Percentiles rank a stretch among this genome's conserved stretches.
phyloP scores from a whole-genome alignment of 2,888 invertebrate genomes.

The Pogonocherus hispidulus region DNA sequence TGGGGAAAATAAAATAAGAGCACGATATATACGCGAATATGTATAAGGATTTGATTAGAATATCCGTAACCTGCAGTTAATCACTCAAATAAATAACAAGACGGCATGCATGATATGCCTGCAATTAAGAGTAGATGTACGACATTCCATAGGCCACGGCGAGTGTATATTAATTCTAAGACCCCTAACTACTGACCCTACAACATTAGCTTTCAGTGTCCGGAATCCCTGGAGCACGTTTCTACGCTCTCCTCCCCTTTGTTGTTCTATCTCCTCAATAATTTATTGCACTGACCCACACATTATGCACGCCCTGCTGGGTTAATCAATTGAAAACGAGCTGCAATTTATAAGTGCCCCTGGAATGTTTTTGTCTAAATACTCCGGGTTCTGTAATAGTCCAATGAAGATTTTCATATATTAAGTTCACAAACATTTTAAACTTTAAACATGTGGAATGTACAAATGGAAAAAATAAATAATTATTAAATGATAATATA shows the following conservation, averaged over 20 bases:
- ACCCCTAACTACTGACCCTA: conserved; percentile 62
- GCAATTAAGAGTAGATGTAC: conserved; percentile 65
- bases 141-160: conserved; percentile 55
- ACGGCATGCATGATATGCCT: conserved; percentile 8
- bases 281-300: conserved; percentile 54
- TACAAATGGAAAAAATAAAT: too few species aligned
- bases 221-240: conserved; percentile 53
- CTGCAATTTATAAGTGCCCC: conserved; percentile 22
- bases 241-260: conserved; percentile 46
- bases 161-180: conserved; percentile 64
- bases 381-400: neutral
- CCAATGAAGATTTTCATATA: neutral
- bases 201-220: conserved; percentile 56
- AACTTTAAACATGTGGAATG: too few species aligned
- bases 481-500: too few species aligned
- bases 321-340: conserved; percentile 52
- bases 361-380: conserved; percentile 19
- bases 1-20: too few species aligned
- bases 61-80: neutral
- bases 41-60: too few species aligned
- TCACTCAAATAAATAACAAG: conserved; percentile 29
- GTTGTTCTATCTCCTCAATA: conserved; percentile 53
- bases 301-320: conserved; percentile 49
- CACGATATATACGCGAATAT: too few species aligned
- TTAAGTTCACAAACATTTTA: too few species aligned